phyloP scores from a whole-genome alignment of 2,113 vertebrate species.

The Eidolon helvum region DNA sequence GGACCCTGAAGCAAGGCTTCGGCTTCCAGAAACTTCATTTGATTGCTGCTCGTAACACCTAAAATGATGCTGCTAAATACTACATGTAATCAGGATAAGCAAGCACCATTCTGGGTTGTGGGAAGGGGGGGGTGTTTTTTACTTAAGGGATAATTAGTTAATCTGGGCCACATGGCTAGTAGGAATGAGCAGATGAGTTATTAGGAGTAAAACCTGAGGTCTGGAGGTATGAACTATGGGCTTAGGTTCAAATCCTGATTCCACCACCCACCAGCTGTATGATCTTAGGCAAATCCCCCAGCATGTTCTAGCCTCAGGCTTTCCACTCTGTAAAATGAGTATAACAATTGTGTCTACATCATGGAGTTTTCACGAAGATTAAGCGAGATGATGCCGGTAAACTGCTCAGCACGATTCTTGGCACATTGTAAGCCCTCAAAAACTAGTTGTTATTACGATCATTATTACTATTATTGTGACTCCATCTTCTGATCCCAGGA shows the following conservation, averaged over 20 bases:
- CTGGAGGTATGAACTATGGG: background rate
- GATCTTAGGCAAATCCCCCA: background rate
- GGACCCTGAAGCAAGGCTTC: background rate
- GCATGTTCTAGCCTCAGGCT: background rate
- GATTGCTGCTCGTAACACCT: background rate
- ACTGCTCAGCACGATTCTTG: background rate
- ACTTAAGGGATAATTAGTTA: too few relatives aligned
- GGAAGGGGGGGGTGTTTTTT: accelerated
- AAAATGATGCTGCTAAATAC: background rate
- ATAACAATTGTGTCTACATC: too few relatives aligned
- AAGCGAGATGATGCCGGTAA: background rate
- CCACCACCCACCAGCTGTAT: background rate
- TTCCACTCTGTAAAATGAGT: background rate
- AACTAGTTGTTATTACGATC: background rate
- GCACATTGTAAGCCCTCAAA: accelerated
- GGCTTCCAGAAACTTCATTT: background rate
- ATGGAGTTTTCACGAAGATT: background rate
- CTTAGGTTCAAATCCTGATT: background rate
- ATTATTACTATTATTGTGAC: accelerated
- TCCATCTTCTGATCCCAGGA: background rate
- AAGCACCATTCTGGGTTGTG: background rate
- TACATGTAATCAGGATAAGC: background rate
- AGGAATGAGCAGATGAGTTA: background rate
- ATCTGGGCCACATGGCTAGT: accelerated
- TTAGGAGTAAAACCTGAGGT: background rate